Base-by-base conservation (phyloP, 2,888 invertebrate species). In the Parapristionchus giblindavisi region DNA sequence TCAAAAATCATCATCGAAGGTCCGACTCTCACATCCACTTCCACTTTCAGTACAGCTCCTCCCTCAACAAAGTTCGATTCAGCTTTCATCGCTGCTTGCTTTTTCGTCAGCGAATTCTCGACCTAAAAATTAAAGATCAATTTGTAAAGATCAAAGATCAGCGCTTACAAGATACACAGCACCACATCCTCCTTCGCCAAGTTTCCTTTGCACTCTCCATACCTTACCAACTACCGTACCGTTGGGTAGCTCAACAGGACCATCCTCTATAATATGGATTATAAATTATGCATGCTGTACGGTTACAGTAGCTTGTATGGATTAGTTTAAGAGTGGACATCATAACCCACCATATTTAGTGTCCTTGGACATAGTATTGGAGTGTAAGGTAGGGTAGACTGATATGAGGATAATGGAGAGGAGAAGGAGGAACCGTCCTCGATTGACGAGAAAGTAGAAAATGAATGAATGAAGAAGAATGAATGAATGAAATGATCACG, bases 1-100 rank as follows among this genome's bases (percentile, higher is more conserved):
- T 65, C 43, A 65, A 65, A 65, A 21, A 65, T 43, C 43, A 56
- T 14, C 21, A n/a, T n/a, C n/a, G n/a, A n/a, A n/a, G n/a, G n/a
- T n/a, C n/a, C n/a, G n/a, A n/a, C 32, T 11, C 70, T 56, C 38
- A 73, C 73, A 73, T 73, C 73, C 36, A 73, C 73, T 61, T 73
- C 73, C 8, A 73, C 51, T 51, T 73, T 73, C 27, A 73, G 73
- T n/a, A 73, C 73, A 61, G 60, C 61, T n/a, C 73, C 73, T n/a
- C 73, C 73, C 24, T 60, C 73, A 29, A 73, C 73, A 38, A 73
- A 73, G 32, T 73, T 73, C 14, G 73, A 73, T 27, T 73, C 73
- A 0, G 73, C 73, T 36, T 73, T 73, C 60, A 73, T 60, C 8
- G 73, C 73, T 6, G 73, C 73, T 29, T 60, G 43, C 34, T 24